Evolutionary conservation across 2,797 vertebrate genomes (phyloP).

Genomic region (Micrastur ruficollis): DNA sequence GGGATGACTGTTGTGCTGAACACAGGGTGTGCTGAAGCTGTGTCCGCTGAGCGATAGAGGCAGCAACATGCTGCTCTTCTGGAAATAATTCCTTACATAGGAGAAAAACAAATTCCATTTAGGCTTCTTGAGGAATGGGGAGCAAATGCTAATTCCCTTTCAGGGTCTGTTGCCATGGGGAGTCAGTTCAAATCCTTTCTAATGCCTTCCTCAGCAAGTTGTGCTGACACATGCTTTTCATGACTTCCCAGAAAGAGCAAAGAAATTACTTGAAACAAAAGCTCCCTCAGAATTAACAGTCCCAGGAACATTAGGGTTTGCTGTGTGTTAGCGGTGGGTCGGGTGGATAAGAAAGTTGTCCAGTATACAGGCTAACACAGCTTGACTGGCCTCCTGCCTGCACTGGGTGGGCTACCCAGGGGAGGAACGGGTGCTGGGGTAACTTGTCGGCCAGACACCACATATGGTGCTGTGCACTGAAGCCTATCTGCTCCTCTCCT

Average conservation of each 20-base stretch:
- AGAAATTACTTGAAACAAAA: constrained; percentile 13
- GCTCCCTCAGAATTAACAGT: not conserved
- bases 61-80: not conserved
- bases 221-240: constrained; percentile 60
- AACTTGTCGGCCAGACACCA: fast-evolving
- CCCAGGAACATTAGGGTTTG: not conserved
- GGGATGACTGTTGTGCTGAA: not conserved
- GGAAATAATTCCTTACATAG: not conserved
- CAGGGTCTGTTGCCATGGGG: constrained; percentile 62
- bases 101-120: constrained; percentile 17
- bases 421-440: not conserved
- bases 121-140: constrained; percentile 29
- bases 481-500: not conserved
- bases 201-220: constrained; percentile 16
- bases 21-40: not conserved
- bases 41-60: not conserved
- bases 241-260: not conserved
- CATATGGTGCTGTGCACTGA: fast-evolving
- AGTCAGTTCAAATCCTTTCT: constrained; percentile 57
- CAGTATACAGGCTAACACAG: too few relatives aligned
- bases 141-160: constrained; percentile 65
- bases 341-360: not conserved
- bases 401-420: fast-evolving
- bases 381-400: not conserved
- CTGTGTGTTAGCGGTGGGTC: not conserved